These are phyloP conservation scores for Clarias laeviceps DNA, from an alignment of 2,797 vertebrate species.

Conservation along the genomic window DNA sequence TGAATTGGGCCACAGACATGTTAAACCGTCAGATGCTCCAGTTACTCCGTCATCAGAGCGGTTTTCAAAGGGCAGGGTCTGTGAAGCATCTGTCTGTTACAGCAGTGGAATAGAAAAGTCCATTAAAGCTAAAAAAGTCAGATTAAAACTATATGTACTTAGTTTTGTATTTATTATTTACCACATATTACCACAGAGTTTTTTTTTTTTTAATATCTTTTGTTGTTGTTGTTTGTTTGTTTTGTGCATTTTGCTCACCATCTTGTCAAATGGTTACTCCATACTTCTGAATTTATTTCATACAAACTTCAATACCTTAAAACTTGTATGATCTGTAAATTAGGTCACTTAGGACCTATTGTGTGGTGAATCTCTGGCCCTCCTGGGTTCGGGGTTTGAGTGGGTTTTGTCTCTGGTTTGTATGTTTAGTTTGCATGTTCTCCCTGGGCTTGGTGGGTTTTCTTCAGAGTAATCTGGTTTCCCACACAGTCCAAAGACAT, in stretches of 20 bases:
- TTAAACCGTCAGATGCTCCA: background rate
- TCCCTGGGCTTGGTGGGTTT: too few species aligned
- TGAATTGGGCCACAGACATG: too few species aligned
- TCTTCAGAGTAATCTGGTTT: too few species aligned
- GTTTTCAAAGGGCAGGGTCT: background rate
- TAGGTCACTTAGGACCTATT: background rate
- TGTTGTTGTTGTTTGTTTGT: background rate
- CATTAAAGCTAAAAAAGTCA: background rate
- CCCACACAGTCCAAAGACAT: too few species aligned
- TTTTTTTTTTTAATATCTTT: background rate
- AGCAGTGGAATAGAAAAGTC: background rate
- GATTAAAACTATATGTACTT: background rate
- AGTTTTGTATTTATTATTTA: background rate
- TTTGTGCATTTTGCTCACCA: background rate
- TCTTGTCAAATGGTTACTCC: background rate
- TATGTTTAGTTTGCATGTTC: too few species aligned
- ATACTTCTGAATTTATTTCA: background rate
- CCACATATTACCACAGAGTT: too few species aligned
- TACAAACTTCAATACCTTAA: background rate
- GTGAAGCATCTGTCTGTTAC: background rate
- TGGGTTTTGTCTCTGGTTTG: too few species aligned
- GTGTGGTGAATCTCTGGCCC: background rate
- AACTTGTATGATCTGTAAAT: background rate
- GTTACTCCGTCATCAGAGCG: background rate
- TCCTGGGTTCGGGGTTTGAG: too few species aligned